Evolutionary conservation across 2,797 vertebrate species (phyloP).

Genomic region (Poliocrania exsul): DNA sequence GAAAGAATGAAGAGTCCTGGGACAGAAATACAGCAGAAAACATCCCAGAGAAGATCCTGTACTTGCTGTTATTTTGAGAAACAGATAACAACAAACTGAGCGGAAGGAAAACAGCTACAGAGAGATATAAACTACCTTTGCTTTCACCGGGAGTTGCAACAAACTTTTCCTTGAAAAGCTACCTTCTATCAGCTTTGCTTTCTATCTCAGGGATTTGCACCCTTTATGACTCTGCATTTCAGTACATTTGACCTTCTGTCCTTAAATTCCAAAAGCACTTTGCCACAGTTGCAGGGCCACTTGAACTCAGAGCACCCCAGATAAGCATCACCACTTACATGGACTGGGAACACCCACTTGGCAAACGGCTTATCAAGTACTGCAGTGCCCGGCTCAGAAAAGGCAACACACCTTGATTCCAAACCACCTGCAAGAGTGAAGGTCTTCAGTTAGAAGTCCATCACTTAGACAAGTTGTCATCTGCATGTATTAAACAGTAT

Average conservation of each 20-base stretch:
- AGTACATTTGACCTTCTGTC: not conserved
- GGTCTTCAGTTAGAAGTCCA: not conserved
- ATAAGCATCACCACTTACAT: not conserved
- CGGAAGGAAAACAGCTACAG: not conserved
- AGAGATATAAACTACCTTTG: not conserved
- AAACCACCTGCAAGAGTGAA: not conserved
- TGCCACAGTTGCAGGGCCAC: not conserved
- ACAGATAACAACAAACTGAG: not conserved
- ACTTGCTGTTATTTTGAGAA: constrained; percentile 27
- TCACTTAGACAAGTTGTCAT: not conserved
- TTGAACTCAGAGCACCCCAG: not conserved
- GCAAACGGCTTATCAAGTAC: not conserved
- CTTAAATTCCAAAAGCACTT: not conserved
- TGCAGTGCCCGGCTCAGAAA: not conserved
- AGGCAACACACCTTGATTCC: not conserved
- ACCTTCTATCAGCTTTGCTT: not conserved
- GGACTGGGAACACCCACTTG: not conserved
- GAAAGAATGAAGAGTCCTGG: constrained; percentile 10
- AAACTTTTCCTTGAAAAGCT: not conserved
- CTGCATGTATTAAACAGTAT: not conserved
- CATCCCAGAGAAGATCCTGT: not conserved
- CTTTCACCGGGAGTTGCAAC: not conserved
- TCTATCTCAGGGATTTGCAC: not conserved
- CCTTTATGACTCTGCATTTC: not conserved
- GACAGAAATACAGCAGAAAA: not conserved